Percentiles rank a stretch among this genome's conserved stretches.
phyloP scores from a whole-genome alignment of 2,113 vertebrate species.

The Triplophysa rosa region DNA sequence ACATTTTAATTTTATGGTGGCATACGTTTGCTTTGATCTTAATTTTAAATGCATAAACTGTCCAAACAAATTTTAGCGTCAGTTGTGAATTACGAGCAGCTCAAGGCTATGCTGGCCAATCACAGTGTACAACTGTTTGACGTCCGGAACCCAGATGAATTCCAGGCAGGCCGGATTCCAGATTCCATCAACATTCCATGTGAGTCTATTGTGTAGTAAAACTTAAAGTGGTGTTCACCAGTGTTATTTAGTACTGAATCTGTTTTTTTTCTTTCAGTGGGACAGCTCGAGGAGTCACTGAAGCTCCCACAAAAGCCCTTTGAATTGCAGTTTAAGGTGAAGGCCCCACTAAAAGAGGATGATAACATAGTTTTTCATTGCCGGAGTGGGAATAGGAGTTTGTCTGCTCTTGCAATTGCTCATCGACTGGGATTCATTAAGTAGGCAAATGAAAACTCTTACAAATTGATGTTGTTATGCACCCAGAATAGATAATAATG shows the following conservation, averaged over 20 bases:
- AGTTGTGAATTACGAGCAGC: slow-evolving; percentile 69
- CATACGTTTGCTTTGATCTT: not conserved
- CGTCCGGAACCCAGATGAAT: slow-evolving; percentile 72
- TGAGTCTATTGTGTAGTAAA: slow-evolving; percentile 48
- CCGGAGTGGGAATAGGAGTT: slow-evolving; percentile 70
- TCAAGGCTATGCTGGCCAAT: slow-evolving; percentile 66
- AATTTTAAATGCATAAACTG: not conserved
- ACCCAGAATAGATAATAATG: not conserved
- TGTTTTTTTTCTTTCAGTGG: slow-evolving; percentile 62
- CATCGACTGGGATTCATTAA: slow-evolving; percentile 69
- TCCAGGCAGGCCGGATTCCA: slow-evolving; percentile 67
- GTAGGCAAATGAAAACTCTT: slow-evolving; percentile 48
- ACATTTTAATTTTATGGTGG: not conserved
- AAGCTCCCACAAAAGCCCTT: slow-evolving; percentile 72
- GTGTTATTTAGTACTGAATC: not conserved
- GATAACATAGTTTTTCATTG: slow-evolving; percentile 78
- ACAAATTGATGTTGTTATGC: not conserved
- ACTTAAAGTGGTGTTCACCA: not conserved
- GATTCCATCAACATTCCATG: slow-evolving; percentile 70
- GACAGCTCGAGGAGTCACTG: slow-evolving; percentile 71
- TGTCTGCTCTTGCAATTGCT: slow-evolving; percentile 68
- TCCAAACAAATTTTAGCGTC: slow-evolving; percentile 42
- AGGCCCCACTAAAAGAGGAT: slow-evolving; percentile 68
- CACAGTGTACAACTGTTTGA: slow-evolving; percentile 70
- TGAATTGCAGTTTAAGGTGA: slow-evolving; percentile 63